Evolutionary conservation across 2,888 invertebrate genomes (phyloP).

Genomic region (Melanostoma mellinum): DNA sequence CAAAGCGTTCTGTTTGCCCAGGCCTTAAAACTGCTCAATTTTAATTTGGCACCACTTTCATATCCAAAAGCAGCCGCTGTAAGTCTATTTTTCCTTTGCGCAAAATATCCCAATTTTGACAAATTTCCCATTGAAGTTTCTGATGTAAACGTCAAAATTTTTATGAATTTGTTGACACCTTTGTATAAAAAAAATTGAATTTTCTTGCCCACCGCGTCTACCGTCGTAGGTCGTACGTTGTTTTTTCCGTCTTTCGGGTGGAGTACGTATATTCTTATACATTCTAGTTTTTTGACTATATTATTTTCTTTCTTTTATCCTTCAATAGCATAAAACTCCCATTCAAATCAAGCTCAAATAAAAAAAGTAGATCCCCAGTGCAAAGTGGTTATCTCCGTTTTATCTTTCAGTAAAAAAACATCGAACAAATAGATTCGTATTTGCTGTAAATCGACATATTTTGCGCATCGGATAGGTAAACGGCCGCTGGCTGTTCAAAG

Average conservation of each 20-base stretch:
- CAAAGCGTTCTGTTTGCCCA: too few relatives aligned
- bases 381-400: conserved; percentile 1
- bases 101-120: not conserved
- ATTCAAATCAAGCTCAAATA: not conserved
- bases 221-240: conserved; percentile 29
- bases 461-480: conserved; percentile 48
- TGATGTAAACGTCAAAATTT: conserved; percentile 38
- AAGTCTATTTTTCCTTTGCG: not conserved
- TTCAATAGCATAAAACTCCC: too few relatives aligned
- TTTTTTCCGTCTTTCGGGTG: conserved; percentile 53
- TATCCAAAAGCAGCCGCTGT: not conserved
- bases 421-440: too few relatives aligned
- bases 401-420: conserved; percentile 6
- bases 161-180: conserved; percentile 55
- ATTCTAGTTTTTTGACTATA: conserved; percentile 7
- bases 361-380: not conserved
- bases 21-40: too few relatives aligned
- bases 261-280: conserved; percentile 51
- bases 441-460: conserved; percentile 25
- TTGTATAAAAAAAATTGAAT: conserved; percentile 9
- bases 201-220: conserved; percentile 20
- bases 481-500: conserved; percentile 3
- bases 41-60: not conserved
- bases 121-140: not conserved
- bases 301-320: conserved; percentile 26